Evolutionary conservation across 1,140 invertebrate genomes (phyloP), one percentile per base, ranked within the genome.

Genomic region (Acromyrmex echinatior): DNA sequence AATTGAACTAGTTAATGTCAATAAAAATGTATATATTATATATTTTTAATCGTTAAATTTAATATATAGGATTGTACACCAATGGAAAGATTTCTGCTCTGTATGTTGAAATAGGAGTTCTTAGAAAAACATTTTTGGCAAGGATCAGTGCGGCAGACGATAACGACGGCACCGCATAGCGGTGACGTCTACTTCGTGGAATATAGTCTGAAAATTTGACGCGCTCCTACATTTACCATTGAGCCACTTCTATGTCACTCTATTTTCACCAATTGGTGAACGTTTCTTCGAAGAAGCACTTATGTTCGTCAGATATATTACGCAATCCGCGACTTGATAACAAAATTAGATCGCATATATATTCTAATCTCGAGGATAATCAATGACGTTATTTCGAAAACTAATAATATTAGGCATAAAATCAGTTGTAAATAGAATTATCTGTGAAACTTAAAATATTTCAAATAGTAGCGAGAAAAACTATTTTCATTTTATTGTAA

Each of bases 111-210:
- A 51, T 31, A 53, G 18, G 18, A 82, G 4, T 45, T 82, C 39
- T 53, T 39, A 62, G 68, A 82, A 82, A 82, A 82, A 82, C 68
- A 28, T 31, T 82, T 82, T 82, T 82, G 28, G 77, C 77, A 66
- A 66, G 18, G 14, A 66, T 31, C 39, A 39, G 28, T 35, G 21
- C 45, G 62, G 31, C 35, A 58, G 66, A 82, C 66, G 66, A 60
- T 73, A 82, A 82, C 49, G 68, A 74, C 16, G 3, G n/a, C 25
- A 53, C 31, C 18, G 53, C 51, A 56, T 56, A 56, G 21, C 16
- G 35, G 10, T 82, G 80, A 82, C 80, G 80, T 82, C 56, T 25
- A 56, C 7, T 82, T 82, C 80, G 80, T 35, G 68, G 80, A 82
- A 82, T 60, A 73, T 7, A 28, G 53, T 74, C 66, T 82, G 68